phyloP scores from a whole-genome alignment of 2,113 vertebrate genomes.

The Lepus americanus region DNA sequence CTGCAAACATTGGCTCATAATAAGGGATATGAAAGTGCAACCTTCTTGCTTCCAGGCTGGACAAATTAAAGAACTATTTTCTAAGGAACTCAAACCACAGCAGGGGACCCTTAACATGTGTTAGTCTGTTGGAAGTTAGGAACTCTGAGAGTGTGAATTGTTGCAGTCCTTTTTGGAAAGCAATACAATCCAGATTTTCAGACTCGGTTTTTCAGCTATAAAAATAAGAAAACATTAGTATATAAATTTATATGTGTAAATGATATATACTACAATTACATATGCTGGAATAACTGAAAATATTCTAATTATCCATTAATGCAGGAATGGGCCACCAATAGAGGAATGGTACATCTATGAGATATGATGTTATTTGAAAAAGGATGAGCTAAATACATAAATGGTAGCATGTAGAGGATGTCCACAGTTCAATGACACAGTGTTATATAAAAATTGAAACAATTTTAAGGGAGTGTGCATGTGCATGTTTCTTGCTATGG shows the following conservation, averaged over 20 bases:
- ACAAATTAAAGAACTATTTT: constrained; percentile 19
- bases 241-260: not conserved
- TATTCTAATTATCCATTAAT: not conserved
- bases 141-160: not conserved
- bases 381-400: not conserved
- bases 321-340: not conserved
- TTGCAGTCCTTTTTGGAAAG: constrained; percentile 12
- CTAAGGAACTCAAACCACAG: not conserved
- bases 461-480: not conserved
- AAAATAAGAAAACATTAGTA: constrained; percentile 13
- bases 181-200: not conserved
- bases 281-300: constrained; percentile 35
- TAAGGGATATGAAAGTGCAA: not conserved
- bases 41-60: constrained; percentile 4
- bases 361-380: not conserved
- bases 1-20: not conserved
- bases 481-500: not conserved
- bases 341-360: not conserved
- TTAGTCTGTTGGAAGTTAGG: not conserved
- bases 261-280: not conserved
- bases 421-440: constrained; percentile 19
- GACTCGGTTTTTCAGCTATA: not conserved
- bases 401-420: not conserved
- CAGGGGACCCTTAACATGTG: not conserved
- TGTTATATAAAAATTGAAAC: constrained; percentile 1